phyloP scores from a whole-genome alignment of 2,113 vertebrate species.

The Rhynchopsitta pachyrhyncha region DNA sequence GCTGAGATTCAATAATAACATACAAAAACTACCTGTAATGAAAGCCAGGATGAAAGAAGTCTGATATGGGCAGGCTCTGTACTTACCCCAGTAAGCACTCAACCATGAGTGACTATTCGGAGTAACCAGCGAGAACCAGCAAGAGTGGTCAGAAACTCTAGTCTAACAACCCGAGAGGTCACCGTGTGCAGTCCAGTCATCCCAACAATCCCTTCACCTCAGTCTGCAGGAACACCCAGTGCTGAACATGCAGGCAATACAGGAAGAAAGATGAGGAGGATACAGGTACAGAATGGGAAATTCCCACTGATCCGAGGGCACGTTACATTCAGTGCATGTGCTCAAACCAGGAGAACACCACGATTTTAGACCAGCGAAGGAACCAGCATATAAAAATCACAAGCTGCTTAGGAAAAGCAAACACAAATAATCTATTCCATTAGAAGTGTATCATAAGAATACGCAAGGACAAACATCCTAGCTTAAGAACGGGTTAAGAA shows the following conservation, averaged over 20 bases:
- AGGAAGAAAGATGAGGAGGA: background rate
- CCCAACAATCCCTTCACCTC: background rate
- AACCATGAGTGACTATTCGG: background rate
- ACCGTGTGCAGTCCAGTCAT: background rate
- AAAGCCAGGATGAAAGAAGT: background rate
- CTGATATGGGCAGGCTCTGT: background rate
- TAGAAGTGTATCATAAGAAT: background rate
- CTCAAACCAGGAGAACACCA: background rate
- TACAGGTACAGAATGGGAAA: background rate
- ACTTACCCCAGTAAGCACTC: background rate
- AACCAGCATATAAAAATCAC: background rate
- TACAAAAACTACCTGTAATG: background rate
- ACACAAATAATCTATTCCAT: background rate
- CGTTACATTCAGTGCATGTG: rapidly evolving
- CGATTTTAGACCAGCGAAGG: background rate
- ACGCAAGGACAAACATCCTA: background rate
- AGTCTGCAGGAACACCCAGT: background rate
- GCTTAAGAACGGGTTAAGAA: background rate
- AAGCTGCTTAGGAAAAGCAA: background rate
- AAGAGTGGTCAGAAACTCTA: background rate
- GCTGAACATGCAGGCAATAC: background rate
- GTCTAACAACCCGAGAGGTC: background rate
- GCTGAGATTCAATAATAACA: background rate
- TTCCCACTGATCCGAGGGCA: rapidly evolving
- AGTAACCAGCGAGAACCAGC: background rate